phyloP scores from a whole-genome alignment of 1,140 invertebrate species.

The Chironomus striatipennis region DNA sequence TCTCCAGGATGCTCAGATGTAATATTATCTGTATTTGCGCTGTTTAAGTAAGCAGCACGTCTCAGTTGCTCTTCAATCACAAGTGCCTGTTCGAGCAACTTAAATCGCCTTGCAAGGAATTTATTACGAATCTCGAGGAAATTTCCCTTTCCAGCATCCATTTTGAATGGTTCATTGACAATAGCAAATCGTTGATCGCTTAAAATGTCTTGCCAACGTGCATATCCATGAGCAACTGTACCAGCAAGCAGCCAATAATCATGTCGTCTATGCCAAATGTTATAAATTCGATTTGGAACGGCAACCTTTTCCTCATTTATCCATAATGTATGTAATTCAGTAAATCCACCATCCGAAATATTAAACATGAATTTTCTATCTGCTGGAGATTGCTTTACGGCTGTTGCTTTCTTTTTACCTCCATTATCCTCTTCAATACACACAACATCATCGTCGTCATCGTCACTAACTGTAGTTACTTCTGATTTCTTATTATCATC shows the following conservation, averaged over 20 bases:
- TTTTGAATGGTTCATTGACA: constrained; percentile 99
- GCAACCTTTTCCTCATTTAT: constrained; percentile 96
- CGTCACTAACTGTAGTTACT: constrained; percentile 31
- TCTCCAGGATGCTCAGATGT: constrained; percentile 52
- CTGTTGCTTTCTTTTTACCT: constrained; percentile 40
- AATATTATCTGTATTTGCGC: constrained; percentile 90
- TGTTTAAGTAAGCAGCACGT: constrained; percentile 95
- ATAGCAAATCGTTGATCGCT: constrained; percentile 95
- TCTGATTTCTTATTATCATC: neutral
- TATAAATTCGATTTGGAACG: constrained; percentile 89
- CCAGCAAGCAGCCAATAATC: constrained; percentile 99
- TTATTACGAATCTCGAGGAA: constrained; percentile 99
- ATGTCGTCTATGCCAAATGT: constrained; percentile 96
- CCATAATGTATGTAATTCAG: constrained; percentile 98
- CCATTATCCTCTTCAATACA: constrained; percentile 45
- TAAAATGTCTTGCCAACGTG: constrained; percentile 98
- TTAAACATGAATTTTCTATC: constrained; percentile 99
- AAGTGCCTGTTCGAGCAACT: constrained; percentile 93
- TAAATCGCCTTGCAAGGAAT: constrained; percentile 95
- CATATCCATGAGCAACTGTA: constrained; percentile 97
- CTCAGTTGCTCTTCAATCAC: constrained; percentile 98
- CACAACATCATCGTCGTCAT: constrained; percentile 50
- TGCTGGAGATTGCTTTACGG: constrained; percentile 41
- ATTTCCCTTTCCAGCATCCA: constrained; percentile 96
- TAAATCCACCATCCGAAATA: constrained; percentile 99